Evolutionary conservation across 2,888 invertebrate genomes (phyloP), one percentile per base, ranked within the genome.

Genomic region (Acanthosepion lycidas): DNA sequence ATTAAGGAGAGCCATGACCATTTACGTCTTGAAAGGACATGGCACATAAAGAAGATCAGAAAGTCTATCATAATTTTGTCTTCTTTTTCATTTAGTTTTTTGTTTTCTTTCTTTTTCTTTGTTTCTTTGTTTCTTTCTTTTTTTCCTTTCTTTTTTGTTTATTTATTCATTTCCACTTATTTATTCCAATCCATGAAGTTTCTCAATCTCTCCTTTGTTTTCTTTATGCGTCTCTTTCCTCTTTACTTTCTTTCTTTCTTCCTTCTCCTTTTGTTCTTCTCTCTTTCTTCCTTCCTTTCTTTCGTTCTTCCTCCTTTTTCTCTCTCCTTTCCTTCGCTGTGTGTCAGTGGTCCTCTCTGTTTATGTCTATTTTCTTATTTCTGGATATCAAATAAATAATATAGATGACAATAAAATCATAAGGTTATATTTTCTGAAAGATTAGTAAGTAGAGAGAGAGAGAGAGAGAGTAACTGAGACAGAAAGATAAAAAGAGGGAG

Each of bases 331-430:
- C n/a, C 12, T 64, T 78, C n/a, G n/a, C 3, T n/a, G 15, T n/a
- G 78, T 15, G 15, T 78, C n/a, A 33, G n/a, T n/a, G n/a, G 9
- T 78, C 78, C 78, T 78, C 12, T 78, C 78, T 12, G 15, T n/a
- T 33, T 78, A 78, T 78, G n/a, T 78, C 78, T 78, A 78, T n/a
- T 78, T 78, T 15, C n/a, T n/a, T 33, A 33, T 78, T 9, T 78
- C 78, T 78, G 78, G 78, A 78, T 78, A 78, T 78, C n/a, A 78
- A 78, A 78, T 78, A 78, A 78, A 78, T 78, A 78, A 78, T 78
- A 78, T 78, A 78, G 78, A 78, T 78, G 78, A 78, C 78, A 78
- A n/a, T 78, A 78, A 78, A 78, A n/a, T 12, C n/a, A n/a, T 23
- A 59, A 18, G 15, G 15, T 78, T 2, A 78, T 9, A 78, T 33